Conservation (phyloP, 2,113 vertebrate genomes). For the Laticauda laticaudata region DNA sequence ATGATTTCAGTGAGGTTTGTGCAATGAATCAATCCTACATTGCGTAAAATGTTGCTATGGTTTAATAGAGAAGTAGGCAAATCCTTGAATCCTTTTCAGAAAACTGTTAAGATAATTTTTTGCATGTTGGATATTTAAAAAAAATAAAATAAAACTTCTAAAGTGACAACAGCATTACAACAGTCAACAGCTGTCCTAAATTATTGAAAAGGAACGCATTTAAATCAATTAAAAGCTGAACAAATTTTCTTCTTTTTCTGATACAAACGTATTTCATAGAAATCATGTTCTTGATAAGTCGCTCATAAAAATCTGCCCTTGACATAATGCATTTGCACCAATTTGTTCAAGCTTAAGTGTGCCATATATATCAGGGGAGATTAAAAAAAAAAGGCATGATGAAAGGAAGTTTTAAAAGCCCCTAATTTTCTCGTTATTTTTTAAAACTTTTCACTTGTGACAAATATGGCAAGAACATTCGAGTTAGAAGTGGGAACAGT, state of each 20-base stretch:
- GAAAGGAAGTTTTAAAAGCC: conserved; percentile 33
- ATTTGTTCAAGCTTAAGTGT: background rate
- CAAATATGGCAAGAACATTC: conserved; percentile 51
- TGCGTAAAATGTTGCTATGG: background rate
- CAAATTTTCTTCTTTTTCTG: background rate
- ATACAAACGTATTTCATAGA: background rate
- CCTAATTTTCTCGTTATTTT: conserved; percentile 28
- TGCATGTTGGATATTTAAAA: background rate
- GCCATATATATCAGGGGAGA: background rate
- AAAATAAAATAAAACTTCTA: background rate
- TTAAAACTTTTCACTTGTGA: conserved; percentile 37
- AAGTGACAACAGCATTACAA: background rate
- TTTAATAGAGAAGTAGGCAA: background rate
- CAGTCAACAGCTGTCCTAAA: background rate
- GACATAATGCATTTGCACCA: background rate
- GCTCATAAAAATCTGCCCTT: background rate
- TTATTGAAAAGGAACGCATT: background rate
- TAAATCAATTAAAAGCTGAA: background rate
- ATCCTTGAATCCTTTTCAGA: background rate
- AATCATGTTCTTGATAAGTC: background rate
- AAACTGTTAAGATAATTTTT: background rate
- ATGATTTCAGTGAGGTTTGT: background rate
- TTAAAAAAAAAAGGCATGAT: background rate
- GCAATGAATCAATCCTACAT: background rate
- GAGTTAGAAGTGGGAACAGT: conserved; percentile 48